Evolutionary conservation across 2,888 invertebrate species (phyloP).

Genomic region (Leptopterna dolabrata): DNA sequence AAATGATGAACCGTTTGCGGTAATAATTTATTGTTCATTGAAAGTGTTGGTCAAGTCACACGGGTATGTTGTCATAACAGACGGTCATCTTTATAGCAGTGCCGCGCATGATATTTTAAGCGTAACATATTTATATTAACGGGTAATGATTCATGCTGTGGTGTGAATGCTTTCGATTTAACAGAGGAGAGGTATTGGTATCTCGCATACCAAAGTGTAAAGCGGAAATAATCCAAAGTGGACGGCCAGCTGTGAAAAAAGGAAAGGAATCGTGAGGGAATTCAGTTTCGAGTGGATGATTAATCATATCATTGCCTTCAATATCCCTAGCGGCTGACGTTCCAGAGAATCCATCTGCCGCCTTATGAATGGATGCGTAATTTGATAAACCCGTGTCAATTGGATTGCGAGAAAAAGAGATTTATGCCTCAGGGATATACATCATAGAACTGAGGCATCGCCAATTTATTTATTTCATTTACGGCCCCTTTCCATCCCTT

Average conservation of each 20-base stretch:
- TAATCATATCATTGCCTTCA: background rate
- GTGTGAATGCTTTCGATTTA: no score
- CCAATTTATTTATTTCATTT: background rate
- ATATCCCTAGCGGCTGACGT: background rate
- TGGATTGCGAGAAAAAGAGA: constrained; percentile 5
- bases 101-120: no score
- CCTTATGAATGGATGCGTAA: constrained; percentile 1
- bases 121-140: no score
- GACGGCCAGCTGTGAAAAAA: background rate
- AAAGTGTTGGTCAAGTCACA: no score
- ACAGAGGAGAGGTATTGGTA: no score
- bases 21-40: no score
- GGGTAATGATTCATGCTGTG: no score
- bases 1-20: no score
- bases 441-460: background rate
- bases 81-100: no score
- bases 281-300: background rate
- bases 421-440: background rate
- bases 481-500: background rate
- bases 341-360: background rate
- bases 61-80: no score
- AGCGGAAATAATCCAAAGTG: no score
- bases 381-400: background rate
- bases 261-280: background rate
- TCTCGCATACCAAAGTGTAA: no score